phyloP scores from a whole-genome alignment of 92 coral and sea anemone species.

The Parazoanthus darwini region DNA sequence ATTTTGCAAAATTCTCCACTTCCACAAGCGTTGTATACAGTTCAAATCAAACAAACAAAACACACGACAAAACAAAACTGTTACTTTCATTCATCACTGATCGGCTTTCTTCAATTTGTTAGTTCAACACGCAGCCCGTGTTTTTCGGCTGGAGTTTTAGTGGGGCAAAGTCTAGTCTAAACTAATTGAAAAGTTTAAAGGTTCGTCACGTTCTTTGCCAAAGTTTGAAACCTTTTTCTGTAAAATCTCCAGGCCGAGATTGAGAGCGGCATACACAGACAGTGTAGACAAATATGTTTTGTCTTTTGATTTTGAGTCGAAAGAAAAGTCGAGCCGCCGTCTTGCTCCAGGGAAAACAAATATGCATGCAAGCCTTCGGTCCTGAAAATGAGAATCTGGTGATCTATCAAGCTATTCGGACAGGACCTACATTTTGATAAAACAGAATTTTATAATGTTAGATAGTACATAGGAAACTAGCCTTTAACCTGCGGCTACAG shows the following conservation, averaged over 20 bases:
- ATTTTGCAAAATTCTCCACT: slow-evolving; percentile 10
- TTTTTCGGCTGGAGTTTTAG: too few species aligned
- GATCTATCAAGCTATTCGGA: slow-evolving; percentile 28
- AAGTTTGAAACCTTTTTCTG: neutral
- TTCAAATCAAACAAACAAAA: neutral
- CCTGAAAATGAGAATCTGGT: slow-evolving; percentile 11
- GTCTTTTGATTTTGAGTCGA: slow-evolving; percentile 9
- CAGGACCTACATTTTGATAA: slow-evolving; percentile 35
- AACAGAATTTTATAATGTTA: slow-evolving; percentile 14
- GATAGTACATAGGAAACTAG: slow-evolving; percentile 3
- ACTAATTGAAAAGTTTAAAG: too few species aligned
- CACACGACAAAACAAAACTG: slow-evolving; percentile 5
- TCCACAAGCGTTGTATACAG: slow-evolving; percentile 3
- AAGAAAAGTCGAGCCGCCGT: slow-evolving; percentile 9
- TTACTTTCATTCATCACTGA: neutral
- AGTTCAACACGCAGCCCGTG: too few species aligned
- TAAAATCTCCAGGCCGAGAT: neutral
- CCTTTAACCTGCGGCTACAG: neutral
- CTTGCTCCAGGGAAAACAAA: slow-evolving; percentile 10
- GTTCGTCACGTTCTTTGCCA: too few species aligned
- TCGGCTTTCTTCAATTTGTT: neutral
- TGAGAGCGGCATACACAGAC: neutral
- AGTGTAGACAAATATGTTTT: slow-evolving; percentile 7
- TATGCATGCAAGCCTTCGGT: slow-evolving; percentile 15
- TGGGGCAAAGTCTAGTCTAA: too few species aligned